Conservation (phyloP, 2,888 invertebrate genomes). For the Drosophila nr. perissopoda region DNA sequence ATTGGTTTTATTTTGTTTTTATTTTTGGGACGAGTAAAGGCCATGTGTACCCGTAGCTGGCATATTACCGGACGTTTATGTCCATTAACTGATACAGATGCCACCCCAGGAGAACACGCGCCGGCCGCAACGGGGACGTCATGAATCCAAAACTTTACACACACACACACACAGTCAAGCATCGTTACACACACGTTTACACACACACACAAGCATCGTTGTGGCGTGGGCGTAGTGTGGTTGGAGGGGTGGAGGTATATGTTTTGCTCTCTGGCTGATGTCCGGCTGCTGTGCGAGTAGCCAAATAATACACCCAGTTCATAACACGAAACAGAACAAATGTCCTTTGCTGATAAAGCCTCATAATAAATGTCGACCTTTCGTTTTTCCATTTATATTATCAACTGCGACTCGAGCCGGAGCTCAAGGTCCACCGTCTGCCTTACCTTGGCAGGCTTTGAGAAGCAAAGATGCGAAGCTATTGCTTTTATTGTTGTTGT, state of each 20-base stretch:
- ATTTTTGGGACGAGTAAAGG: conserved; percentile 22
- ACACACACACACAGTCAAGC: conserved; percentile 33
- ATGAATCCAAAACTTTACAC: conserved; percentile 58
- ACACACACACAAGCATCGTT: conserved; percentile 33
- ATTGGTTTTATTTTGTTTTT: neutral
- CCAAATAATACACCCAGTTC: conserved; percentile 74
- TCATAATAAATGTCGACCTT: conserved; percentile 85
- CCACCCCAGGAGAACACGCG: conserved; percentile 74
- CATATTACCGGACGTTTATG: conserved; percentile 73
- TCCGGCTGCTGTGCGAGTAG: conserved; percentile 55
- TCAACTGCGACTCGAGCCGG: conserved; percentile 63
- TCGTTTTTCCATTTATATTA: conserved; percentile 85
- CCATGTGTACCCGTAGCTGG: conserved; percentile 48
- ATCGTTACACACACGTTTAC: conserved; percentile 31
- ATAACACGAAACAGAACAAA: conserved; percentile 81
- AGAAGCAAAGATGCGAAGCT: conserved; percentile 35
- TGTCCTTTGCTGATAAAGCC: conserved; percentile 84
- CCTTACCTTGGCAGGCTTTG: conserved; percentile 34
- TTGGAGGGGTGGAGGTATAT: neutral
- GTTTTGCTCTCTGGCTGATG: conserved; percentile 34
- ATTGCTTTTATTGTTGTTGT: conserved; percentile 23
- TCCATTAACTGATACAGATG: conserved; percentile 75
- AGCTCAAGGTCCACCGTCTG: conserved; percentile 26
- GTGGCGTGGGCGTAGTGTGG: neutral
- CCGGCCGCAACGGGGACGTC: conserved; percentile 42